These are phyloP conservation scores for Polypterus senegalus DNA, from an alignment of 2,113 vertebrate species.

Conservation along the genomic window DNA sequence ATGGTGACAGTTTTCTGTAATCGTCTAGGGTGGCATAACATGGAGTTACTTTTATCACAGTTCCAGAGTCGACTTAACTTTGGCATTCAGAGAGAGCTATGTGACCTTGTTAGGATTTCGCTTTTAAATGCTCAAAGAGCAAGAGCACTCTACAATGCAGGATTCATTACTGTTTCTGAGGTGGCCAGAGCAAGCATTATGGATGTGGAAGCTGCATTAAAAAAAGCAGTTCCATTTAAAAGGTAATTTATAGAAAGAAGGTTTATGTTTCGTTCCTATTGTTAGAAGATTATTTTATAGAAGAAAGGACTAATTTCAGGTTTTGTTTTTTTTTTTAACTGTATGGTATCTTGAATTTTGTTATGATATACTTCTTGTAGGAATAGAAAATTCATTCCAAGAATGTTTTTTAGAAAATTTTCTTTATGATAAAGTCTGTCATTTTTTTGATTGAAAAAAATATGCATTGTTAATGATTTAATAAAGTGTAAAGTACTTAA, in stretches of 20 bases:
- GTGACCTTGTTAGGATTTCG: slow-evolving; percentile 81
- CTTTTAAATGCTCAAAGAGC: slow-evolving; percentile 78
- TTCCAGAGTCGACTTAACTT: slow-evolving; percentile 91
- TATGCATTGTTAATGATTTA: too few species aligned
- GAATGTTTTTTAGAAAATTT: too few species aligned
- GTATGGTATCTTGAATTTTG: too few species aligned
- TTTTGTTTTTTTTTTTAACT: too few species aligned
- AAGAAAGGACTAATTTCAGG: too few species aligned
- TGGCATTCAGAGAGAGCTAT: slow-evolving; percentile 86
- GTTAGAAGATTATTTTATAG: too few species aligned
- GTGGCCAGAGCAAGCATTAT: slow-evolving; percentile 60
- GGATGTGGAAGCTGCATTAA: slow-evolving; percentile 69
- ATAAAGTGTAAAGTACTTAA: too few species aligned
- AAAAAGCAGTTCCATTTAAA: slow-evolving; percentile 79
- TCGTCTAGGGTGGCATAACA: slow-evolving; percentile 88
- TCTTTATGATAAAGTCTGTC: too few species aligned
- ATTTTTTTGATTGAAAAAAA: too few species aligned
- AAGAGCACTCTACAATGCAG: slow-evolving; percentile 62
- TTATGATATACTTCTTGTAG: too few species aligned
- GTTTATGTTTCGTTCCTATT: too few species aligned
- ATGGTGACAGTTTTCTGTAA: slow-evolving; percentile 91
- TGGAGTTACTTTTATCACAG: slow-evolving; percentile 88
- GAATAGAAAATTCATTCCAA: too few species aligned
- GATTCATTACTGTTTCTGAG: slow-evolving; percentile 76
- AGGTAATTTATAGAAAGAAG: slow-evolving; percentile 48